phyloP scores from a whole-genome alignment of 2,113 vertebrate genomes.

The Patagioenas fasciata region DNA sequence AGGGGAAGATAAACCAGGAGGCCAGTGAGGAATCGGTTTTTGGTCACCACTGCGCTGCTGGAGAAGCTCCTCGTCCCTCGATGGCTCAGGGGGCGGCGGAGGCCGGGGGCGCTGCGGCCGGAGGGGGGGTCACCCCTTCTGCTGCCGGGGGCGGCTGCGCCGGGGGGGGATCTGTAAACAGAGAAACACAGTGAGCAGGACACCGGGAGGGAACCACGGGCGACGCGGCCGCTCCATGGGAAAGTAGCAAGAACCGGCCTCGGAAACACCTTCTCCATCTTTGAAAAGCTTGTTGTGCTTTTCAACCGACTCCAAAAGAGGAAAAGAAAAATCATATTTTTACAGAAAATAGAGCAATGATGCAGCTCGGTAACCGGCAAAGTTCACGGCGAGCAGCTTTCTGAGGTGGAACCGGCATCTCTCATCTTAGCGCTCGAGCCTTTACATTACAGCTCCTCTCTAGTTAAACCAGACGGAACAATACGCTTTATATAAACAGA shows the following conservation, averaged over 20 bases:
- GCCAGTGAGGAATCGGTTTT: constrained; percentile 42
- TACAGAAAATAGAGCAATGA: background rate
- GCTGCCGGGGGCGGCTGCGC: constrained; percentile 64
- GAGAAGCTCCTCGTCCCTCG: constrained; percentile 21
- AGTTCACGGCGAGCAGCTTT: background rate
- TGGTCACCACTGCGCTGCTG: constrained; percentile 51
- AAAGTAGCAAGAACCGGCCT: background rate
- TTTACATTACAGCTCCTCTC: accelerated
- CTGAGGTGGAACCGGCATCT: background rate
- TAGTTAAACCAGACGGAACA: background rate
- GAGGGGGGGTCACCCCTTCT: constrained; percentile 82
- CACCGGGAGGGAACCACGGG: accelerated
- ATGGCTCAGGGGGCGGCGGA: constrained; percentile 73
- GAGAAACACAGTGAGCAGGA: background rate
- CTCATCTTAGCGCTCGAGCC: background rate
- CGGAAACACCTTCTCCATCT: accelerated
- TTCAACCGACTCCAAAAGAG: background rate
- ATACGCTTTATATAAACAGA: background rate
- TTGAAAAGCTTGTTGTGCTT: background rate
- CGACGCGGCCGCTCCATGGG: accelerated
- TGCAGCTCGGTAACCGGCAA: background rate
- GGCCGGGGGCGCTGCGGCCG: constrained; percentile 77
- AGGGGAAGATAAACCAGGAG: constrained; percentile 1
- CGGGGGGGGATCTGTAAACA: constrained; percentile 69
- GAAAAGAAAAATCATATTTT: accelerated